Evolutionary conservation across 2,888 invertebrate genomes (phyloP).

Genomic region (Nipponacmea schrenckii): DNA sequence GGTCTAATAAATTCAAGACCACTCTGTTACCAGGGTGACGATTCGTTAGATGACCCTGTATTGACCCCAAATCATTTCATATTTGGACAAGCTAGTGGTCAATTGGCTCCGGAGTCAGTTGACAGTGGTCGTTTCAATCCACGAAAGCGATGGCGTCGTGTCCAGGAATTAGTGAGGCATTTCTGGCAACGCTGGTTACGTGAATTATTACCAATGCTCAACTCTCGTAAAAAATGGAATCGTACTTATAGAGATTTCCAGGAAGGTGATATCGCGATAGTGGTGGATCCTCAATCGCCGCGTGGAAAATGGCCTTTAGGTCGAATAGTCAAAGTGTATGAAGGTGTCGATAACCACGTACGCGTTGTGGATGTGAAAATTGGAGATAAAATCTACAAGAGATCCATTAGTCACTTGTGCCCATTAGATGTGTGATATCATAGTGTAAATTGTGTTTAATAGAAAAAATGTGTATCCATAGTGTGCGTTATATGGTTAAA

Average conservation of each 20-base stretch:
- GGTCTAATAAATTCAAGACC: constrained; percentile 23
- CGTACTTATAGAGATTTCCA: not conserved
- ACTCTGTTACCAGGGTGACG: constrained; percentile 17
- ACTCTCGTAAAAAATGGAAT: not conserved
- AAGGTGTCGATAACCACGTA: not conserved
- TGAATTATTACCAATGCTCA: not conserved
- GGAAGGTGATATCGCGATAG: not conserved
- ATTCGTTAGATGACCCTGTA: constrained; percentile 17
- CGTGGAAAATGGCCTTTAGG: not conserved
- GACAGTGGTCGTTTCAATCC: constrained; percentile 9
- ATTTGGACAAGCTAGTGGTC: constrained; percentile 2
- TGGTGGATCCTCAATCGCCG: not conserved
- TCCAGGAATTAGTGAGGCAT: not conserved
- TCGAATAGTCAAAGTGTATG: not conserved
- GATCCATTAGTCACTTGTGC: too few relatives aligned
- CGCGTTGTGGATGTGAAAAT: too few relatives aligned
- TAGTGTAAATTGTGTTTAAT: too few relatives aligned
- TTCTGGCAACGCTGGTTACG: not conserved
- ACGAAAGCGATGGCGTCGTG: constrained; percentile 13
- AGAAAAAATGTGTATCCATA: too few relatives aligned
- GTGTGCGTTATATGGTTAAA: too few relatives aligned
- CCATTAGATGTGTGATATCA: too few relatives aligned
- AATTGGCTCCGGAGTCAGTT: constrained; percentile 6
- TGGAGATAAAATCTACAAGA: too few relatives aligned
- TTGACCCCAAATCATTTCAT: constrained; percentile 25